Percentiles rank a stretch among this genome's conserved stretches.
Evolutionary conservation across 2,888 invertebrate genomes (phyloP).

Genomic region (Aleiodes testaceus): DNA sequence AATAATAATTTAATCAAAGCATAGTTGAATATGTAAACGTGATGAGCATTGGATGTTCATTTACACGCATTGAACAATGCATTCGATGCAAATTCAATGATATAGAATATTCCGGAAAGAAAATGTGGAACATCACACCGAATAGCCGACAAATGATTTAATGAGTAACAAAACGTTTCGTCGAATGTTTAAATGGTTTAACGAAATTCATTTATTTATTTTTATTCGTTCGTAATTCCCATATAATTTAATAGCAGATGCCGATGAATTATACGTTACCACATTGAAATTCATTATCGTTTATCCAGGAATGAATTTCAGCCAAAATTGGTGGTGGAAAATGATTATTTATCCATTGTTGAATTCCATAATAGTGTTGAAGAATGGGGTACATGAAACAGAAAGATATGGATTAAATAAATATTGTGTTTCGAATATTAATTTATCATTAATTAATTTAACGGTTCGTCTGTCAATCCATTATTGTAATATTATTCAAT

Average conservation of each 20-base stretch:
- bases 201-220: slow-evolving; percentile 16
- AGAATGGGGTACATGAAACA: too few species aligned
- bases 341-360: neutral
- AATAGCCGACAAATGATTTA: neutral
- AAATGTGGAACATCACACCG: neutral
- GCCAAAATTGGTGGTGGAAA: neutral
- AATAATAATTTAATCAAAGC: neutral
- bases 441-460: too few species aligned
- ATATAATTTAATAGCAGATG: neutral
- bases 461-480: too few species aligned
- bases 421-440: too few species aligned
- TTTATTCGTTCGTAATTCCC: neutral
- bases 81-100: slow-evolving; percentile 12
- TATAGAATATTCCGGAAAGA: slow-evolving; percentile 8
- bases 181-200: neutral
- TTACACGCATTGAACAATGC: neutral
- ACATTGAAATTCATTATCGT: slow-evolving; percentile 19
- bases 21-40: slow-evolving; percentile 9
- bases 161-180: neutral
- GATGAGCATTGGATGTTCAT: slow-evolving; percentile 3
- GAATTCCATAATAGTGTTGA: too few species aligned
- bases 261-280: slow-evolving; percentile 23
- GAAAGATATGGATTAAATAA: too few species aligned
- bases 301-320: neutral
- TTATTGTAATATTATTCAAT: too few species aligned